A percentile compares a stretch with the other conserved stretches of the same genome.
Evolutionary conservation across 1,140 invertebrate genomes (phyloP).

Genomic region (Drosophila dunni): DNA sequence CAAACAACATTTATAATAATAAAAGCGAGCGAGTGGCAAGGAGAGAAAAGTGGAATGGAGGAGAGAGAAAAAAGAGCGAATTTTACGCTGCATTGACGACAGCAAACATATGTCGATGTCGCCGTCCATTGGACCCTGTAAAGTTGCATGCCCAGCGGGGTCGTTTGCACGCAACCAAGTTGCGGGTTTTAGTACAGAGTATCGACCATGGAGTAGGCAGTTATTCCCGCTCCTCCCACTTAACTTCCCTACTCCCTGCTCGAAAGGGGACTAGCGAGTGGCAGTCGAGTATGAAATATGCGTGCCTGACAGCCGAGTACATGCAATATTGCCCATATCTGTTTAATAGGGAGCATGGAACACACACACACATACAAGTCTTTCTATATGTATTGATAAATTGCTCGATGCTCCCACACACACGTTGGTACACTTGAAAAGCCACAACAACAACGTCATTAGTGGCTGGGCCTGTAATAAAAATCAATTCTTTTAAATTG

Average conservation of each 20-base stretch:
- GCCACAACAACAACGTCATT: slow-evolving; percentile 59
- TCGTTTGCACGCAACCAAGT: slow-evolving; percentile 52
- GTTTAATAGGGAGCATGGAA: slow-evolving; percentile 21
- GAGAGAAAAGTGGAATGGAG: not conserved
- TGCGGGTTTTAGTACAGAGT: not conserved
- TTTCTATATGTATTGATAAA: slow-evolving; percentile 49
- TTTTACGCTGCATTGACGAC: slow-evolving; percentile 64
- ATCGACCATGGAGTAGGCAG: not conserved
- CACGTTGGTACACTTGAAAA: slow-evolving; percentile 18
- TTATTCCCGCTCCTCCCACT: not conserved
- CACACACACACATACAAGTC: not conserved
- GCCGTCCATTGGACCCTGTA: slow-evolving; percentile 28
- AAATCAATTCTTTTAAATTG: slow-evolving; percentile 64
- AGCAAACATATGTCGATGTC: slow-evolving; percentile 57
- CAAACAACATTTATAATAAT: slow-evolving; percentile 16
- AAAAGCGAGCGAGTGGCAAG: not conserved
- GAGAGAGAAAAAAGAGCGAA: slow-evolving; percentile 41
- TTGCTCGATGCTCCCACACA: slow-evolving; percentile 29
- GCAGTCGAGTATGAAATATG: slow-evolving; percentile 59
- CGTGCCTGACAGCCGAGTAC: slow-evolving; percentile 31
- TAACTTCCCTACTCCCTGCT: not conserved
- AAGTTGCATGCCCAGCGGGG: slow-evolving; percentile 50
- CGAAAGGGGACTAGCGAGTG: not conserved
- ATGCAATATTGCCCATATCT: slow-evolving; percentile 48
- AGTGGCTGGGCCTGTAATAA: slow-evolving; percentile 56